Percentiles rank a stretch among this genome's conserved stretches.
These are phyloP conservation scores for Gavia stellata DNA, from an alignment of 2,113 vertebrate genomes.

Conservation along the genomic window DNA sequence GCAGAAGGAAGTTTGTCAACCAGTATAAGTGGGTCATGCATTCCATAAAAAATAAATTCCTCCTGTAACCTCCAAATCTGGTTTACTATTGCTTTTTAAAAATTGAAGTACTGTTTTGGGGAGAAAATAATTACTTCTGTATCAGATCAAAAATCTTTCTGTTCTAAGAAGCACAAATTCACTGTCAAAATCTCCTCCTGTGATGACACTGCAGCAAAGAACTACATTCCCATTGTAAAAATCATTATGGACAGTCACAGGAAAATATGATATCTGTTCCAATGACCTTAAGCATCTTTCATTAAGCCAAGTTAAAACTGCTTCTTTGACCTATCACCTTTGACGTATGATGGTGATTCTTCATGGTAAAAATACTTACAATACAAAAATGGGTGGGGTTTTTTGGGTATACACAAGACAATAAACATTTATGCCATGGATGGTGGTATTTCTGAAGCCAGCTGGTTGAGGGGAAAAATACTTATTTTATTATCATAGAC, in stretches of 20 bases:
- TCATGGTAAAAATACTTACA: not conserved
- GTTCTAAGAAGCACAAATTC: not conserved
- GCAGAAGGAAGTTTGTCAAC: not conserved
- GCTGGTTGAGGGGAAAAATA: not conserved
- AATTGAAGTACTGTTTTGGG: not conserved
- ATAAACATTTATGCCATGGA: not conserved
- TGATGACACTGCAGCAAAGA: not conserved
- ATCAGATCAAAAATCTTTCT: not conserved
- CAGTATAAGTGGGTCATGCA: not conserved
- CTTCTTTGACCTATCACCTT: not conserved
- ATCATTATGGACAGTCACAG: not conserved
- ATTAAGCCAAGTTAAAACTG: not conserved
- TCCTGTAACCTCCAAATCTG: not conserved
- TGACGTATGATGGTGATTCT: not conserved
- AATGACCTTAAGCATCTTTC: not conserved
- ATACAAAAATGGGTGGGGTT: rapidly evolving
- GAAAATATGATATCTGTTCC: not conserved
- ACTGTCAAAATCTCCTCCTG: not conserved
- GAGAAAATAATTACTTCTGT: not conserved
- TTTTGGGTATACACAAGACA: not conserved
- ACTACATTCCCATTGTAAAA: not conserved
- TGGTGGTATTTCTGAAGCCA: not conserved
- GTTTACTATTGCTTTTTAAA: not conserved
- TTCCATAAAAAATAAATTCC: not conserved
- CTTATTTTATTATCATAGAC: not conserved